Evolutionary conservation across 2,888 invertebrate species (phyloP), one percentile per base, ranked within the genome.

Genomic region (Habrosyne pyritoides): DNA sequence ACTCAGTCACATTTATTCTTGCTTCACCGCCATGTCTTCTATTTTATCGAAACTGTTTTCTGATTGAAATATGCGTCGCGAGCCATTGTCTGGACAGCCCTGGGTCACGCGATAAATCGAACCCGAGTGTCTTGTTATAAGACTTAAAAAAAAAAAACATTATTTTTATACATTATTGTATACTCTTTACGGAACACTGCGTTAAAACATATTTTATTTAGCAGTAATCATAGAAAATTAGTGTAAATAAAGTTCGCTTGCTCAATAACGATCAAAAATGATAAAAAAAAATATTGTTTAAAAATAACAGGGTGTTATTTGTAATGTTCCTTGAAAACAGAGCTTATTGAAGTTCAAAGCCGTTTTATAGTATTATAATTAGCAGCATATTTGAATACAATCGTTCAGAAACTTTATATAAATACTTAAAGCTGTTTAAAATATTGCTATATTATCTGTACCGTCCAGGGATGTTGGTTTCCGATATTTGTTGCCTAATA

Each of bases 241-340:
- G 14, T 66, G 55, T 66, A 65, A 63, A 65, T 66, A 64, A 58
- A 58, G 60, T 65, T 53, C 47, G 71, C 75, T 83, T 83, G 83
- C 83, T 84, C 83, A 83, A 83, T 75, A 79, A 67, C 57, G 61
- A 65, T 64, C 66, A 73, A 75, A 78, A 64, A 54, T 33, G 14
- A 50, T 26, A 47, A 59, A 60, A 59, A 64, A 66, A 36, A 49
- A 55, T n/a, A 55, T 63, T 62, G 57, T 54, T 64, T 60, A 54
- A 60, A 64, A 47, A 54, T 54, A 66, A 82, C 83, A 83, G 82
- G 84, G 82, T 79, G 65, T 66, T 58, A 60, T 62, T 49, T 53
- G 54, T 65, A 64, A 64, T 69, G 73, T 79, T 76, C 67, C 67
- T 75, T 66, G 55, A 52, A 60, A 49, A 47, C 56, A 59, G 64